phyloP scores from a whole-genome alignment of 2,888 invertebrate genomes.

The Dryadula phaetusa region DNA sequence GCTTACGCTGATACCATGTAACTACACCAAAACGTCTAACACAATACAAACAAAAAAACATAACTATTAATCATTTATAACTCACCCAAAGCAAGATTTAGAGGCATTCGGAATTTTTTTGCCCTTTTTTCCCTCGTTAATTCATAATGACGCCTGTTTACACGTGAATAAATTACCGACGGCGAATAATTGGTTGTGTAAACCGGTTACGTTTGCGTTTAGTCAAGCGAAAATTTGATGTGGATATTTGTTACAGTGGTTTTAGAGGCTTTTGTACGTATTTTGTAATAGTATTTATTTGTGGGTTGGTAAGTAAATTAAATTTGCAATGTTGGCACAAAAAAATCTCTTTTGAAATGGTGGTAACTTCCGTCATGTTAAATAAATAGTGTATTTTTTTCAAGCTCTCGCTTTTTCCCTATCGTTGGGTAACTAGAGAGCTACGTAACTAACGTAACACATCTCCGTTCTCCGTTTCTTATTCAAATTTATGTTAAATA shows the following conservation, averaged over 20 bases:
- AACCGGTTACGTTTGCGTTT: slow-evolving; percentile 44
- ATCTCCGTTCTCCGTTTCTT: too few species aligned
- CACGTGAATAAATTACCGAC: slow-evolving; percentile 52
- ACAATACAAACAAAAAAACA: slow-evolving; percentile 1
- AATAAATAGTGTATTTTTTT: too few species aligned
- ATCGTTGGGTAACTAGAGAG: too few species aligned
- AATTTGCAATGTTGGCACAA: background rate
- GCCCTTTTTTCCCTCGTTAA: slow-evolving; percentile 26
- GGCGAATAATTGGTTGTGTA: slow-evolving; percentile 51
- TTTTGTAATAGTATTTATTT: slow-evolving; percentile 10
- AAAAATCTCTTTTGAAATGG: background rate
- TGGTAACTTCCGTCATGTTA: too few species aligned
- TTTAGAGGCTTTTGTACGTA: background rate
- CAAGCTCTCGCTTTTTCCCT: too few species aligned
- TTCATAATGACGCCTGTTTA: slow-evolving; percentile 48
- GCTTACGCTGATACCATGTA: too few species aligned
- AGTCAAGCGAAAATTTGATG: slow-evolving; percentile 41
- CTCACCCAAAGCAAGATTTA: slow-evolving; percentile 10
- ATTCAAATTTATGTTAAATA: too few species aligned
- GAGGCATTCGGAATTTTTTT: slow-evolving; percentile 34
- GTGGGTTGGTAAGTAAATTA: background rate
- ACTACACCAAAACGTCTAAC: background rate
- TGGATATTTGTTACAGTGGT: slow-evolving; percentile 5
- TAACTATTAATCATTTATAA: slow-evolving; percentile 15
- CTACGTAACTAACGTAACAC: too few species aligned